A percentile compares a stretch with the other conserved stretches of the same genome.
Conservation (phyloP, 1,140 invertebrate species). For the Ylistrum balloti region DNA sequence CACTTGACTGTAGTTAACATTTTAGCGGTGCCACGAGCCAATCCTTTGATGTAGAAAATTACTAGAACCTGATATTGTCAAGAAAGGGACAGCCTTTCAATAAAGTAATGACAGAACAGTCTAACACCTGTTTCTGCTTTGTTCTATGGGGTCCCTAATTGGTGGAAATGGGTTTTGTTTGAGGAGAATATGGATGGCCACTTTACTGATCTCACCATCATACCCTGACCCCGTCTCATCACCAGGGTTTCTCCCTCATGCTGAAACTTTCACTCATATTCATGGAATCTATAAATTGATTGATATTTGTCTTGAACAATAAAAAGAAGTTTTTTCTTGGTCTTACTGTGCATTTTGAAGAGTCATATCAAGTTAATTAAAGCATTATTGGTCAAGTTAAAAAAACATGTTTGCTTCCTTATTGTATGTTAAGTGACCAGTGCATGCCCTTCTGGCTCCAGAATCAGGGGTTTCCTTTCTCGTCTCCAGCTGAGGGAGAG, state of each 20-base stretch:
- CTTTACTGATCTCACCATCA: not conserved
- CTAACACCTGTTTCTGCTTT: not conserved
- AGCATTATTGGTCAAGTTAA: too few relatives aligned
- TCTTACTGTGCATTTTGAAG: too few relatives aligned
- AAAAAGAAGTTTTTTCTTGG: too few relatives aligned
- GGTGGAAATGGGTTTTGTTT: not conserved
- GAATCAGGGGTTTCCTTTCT: too few relatives aligned
- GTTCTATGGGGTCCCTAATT: slow-evolving; percentile 24
- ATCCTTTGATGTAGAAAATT: not conserved
- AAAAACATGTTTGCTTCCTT: too few relatives aligned
- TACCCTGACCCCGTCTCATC: not conserved
- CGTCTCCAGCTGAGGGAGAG: too few relatives aligned
- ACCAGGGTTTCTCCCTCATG: not conserved
- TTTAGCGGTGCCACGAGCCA: not conserved
- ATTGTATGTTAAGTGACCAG: too few relatives aligned
- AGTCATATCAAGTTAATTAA: too few relatives aligned
- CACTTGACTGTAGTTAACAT: slow-evolving; percentile 27
- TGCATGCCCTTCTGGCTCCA: too few relatives aligned
- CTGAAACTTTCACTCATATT: too few relatives aligned
- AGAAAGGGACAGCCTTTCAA: slow-evolving; percentile 21
- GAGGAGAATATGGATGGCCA: not conserved
- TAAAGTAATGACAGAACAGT: not conserved
- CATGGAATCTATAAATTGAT: too few relatives aligned
- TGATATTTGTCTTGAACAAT: too few relatives aligned
- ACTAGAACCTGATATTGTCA: slow-evolving; percentile 33